These are phyloP conservation scores for Pseudomugil gertrudae DNA, from an alignment of 2,797 vertebrate species.

Conservation along the genomic window DNA sequence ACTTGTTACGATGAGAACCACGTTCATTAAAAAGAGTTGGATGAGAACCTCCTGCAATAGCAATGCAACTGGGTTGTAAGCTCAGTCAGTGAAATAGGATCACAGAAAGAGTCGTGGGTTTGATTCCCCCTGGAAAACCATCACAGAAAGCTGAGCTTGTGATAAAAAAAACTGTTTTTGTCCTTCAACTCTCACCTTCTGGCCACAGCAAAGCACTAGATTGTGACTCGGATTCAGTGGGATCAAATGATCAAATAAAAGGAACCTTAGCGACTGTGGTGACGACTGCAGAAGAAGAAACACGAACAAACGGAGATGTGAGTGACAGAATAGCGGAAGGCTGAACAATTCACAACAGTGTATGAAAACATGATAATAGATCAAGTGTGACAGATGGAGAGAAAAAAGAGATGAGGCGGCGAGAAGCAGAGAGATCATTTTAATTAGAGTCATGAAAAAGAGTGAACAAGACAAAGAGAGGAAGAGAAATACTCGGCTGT, in stretches of 20 bases:
- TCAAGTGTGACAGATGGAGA: conserved; percentile 54
- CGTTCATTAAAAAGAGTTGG: conserved; percentile 41
- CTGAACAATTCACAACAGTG: conserved; percentile 45
- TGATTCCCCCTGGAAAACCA: conserved; percentile 34
- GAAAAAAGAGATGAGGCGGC: conserved; percentile 38
- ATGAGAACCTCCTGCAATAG: conserved; percentile 41
- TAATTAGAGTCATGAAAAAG: conserved; percentile 48
- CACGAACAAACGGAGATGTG: conserved; percentile 29
- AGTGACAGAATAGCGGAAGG: conserved; percentile 30
- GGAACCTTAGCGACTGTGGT: conserved; percentile 21
- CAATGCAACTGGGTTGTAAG: conserved; percentile 37
- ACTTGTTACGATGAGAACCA: conserved; percentile 32
- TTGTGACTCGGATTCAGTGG: conserved; percentile 18
- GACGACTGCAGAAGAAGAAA: conserved; percentile 37
- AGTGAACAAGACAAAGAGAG: conserved; percentile 50
- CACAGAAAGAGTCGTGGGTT: conserved; percentile 37
- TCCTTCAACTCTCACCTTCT: conserved; percentile 5
- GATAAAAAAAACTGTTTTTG: conserved; percentile 10
- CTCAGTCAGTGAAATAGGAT: conserved; percentile 26
- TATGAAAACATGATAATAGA: conserved; percentile 46
- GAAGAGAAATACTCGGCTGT: conserved; percentile 39
- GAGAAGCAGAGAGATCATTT: conserved; percentile 43
- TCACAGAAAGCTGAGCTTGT: conserved; percentile 12
- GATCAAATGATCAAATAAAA: conserved; percentile 48
- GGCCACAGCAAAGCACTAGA: conserved; percentile 17